Evolutionary conservation across 2,113 vertebrate genomes (phyloP).

Genomic region (Andinoacara biseriatus): DNA sequence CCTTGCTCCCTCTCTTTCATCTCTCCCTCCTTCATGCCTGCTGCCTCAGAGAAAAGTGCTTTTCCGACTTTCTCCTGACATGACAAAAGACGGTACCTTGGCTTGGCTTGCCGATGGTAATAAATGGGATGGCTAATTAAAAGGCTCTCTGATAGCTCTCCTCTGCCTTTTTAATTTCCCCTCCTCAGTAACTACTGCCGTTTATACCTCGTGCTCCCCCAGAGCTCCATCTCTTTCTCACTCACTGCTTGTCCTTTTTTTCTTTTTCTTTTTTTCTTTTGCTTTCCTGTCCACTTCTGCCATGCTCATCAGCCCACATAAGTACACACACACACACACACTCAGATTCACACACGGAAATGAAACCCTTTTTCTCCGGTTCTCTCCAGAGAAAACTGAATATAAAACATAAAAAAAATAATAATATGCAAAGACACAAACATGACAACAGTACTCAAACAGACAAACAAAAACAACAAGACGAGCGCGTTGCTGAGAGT

Average conservation of each 20-base stretch:
- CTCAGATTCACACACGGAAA: background rate
- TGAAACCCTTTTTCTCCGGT: background rate
- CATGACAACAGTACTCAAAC: background rate
- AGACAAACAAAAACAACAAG: background rate
- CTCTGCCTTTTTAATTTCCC: constrained; percentile 72
- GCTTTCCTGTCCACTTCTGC: background rate
- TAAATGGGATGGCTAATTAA: constrained; percentile 75
- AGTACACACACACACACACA: background rate
- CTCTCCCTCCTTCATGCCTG: constrained; percentile 16
- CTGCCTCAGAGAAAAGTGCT: constrained; percentile 33
- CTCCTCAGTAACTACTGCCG: constrained; percentile 57
- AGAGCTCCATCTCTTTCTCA: constrained; percentile 8
- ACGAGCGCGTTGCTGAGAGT: background rate
- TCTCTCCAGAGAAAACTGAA: background rate
- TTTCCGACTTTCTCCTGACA: constrained; percentile 40
- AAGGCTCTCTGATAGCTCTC: constrained; percentile 71
- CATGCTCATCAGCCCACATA: background rate
- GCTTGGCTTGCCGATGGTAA: constrained; percentile 52
- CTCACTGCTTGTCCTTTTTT: background rate
- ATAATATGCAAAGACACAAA: background rate
- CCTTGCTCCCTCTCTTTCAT: background rate
- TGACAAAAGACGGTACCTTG: constrained; percentile 62
- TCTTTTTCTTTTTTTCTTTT: background rate
- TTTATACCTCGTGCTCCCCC: constrained; percentile 21
- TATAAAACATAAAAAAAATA: constrained; percentile 6